Evolutionary conservation across 2,113 vertebrate species (phyloP), one percentile per base, ranked within the genome.

Genomic region (Propithecus coquereli): DNA sequence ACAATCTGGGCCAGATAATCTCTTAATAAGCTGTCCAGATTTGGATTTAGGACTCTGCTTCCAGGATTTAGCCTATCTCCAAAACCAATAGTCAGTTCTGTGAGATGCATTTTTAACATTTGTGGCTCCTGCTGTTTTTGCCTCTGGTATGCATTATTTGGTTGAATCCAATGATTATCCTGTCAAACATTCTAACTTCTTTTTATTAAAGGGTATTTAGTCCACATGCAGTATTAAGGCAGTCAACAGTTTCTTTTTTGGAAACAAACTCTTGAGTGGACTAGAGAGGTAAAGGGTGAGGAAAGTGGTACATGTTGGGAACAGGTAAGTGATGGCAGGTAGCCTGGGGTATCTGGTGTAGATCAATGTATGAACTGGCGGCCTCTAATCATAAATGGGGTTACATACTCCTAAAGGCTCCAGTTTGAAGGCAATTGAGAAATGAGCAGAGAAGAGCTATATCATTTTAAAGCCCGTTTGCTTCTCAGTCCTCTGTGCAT

Each of bases 401-500:
- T 81, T 61, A 0, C 71, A 77, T 9, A n/a, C 83, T 96, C 92
- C 74, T 89, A 90, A 95, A 95, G 86, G 77, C 22, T 92, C 50
- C 79, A 81, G 40, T 88, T 66, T 97, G 86, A 65, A 92, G 95
- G 95, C 95, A 63, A 12, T 68, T 76, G 87, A 97, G 94, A 96
- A 66, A 40, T 86, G 50, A 94, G 30, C 65, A 92, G 86, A 95
- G 52, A 93, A 79, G 23, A 95, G 18, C 81, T 87, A 17, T 81
- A 86, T 97, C 57, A 95, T 97, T 97, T 91, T 70, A 94, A 94
- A 96, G 73, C 66, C 90, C 54, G 88, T 96, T 88, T 80, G 0
- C 91, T 86, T 83, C 52, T 93, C 65, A 91, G 89, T 81, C 20
- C 32, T 95, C 94, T 98, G 88, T 96, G 91, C 66, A 91, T 91